These are phyloP conservation scores for Craterocephalus amniculus DNA, from an alignment of 2,797 vertebrate species.

Conservation along the genomic window DNA sequence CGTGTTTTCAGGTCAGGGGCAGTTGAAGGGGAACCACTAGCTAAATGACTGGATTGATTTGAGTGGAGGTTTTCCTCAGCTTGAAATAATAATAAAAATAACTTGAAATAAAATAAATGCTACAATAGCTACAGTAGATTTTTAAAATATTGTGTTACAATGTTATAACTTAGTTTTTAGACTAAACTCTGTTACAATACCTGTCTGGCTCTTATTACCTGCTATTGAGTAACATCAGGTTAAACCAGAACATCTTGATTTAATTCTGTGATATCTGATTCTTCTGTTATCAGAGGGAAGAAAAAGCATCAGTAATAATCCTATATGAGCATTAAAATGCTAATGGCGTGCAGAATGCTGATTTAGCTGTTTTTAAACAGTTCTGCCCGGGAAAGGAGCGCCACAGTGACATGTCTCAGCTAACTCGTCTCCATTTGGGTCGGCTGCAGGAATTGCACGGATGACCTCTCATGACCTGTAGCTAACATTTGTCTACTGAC, in stretches of 20 bases:
- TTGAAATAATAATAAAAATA: too few relatives aligned
- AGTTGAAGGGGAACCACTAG: not conserved
- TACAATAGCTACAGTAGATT: not conserved
- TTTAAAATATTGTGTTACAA: not conserved
- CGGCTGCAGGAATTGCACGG: conserved; percentile 1
- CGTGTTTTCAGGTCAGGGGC: conserved; percentile 13
- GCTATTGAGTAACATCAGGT: not conserved
- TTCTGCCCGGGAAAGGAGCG: conserved; percentile 13
- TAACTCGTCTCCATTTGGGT: conserved; percentile 35
- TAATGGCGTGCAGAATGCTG: conserved; percentile 19
- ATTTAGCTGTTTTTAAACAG: conserved; percentile 29
- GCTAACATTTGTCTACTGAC: conserved; percentile 13
- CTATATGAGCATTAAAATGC: conserved; percentile 11
- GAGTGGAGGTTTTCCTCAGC: not conserved
- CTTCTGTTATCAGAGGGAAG: conserved; percentile 15
- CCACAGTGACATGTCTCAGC: conserved; percentile 20
- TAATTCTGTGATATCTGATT: not conserved
- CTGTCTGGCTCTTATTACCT: not conserved
- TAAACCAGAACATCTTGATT: not conserved
- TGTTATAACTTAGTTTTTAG: not conserved
- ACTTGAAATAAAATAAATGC: not conserved
- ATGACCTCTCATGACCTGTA: conserved; percentile 39
- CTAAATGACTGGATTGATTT: not conserved
- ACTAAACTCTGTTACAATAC: not conserved
- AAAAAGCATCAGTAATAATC: conserved; percentile 6